Base-by-base conservation (phyloP, 1,140 invertebrate species). In the Platyscapa corneri region DNA sequence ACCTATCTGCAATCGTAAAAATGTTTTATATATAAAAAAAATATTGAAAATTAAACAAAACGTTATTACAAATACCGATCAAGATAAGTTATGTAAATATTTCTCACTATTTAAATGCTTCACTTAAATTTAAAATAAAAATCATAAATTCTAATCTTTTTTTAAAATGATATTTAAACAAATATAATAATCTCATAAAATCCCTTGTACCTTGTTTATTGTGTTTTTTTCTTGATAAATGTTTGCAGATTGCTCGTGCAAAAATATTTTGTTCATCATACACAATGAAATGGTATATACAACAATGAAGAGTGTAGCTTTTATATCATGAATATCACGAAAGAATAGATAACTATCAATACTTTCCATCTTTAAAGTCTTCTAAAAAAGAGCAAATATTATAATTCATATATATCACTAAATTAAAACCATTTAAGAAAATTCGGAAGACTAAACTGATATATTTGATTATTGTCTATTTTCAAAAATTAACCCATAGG, bases 401-500 rank as follows among this genome's bases (percentile, higher is more conserved):
- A 72, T 39, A 60, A n/a, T n/a, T n/a, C 60, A 75, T 83, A 39
- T 3, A 16, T 64, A 64, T 23, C n/a, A 60, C 30, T 1, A 3
- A 75, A 85, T 81, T 34, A 56, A 80, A 81, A 30, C n/a, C 60
- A 80, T 80, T 80, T 74, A 83, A 84, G 42, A 78, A 49, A 34
- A 79, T 81, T 87, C 85, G 86, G 86, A 89, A 90, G 89, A 88
- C 88, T 88, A 87, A 91, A 82, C 87, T 87, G 87, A 86, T 87
- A 84, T 90, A 90, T 83, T 85, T 86, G 86, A 88, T 93, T 93
- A 93, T 93, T 92, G 92, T 93, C 91, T 90, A 89, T 91, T 88
- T 89, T 90, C 86, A 85, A n/a, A 76, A 85, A 74, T 65, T 81
- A 82, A 42, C 72, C 37, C 30, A 84, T 34, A 42, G n/a, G 46